A percentile compares a stretch with the other conserved stretches of the same genome.
Evolutionary conservation across 2,888 invertebrate genomes (phyloP).

Genomic region (Pristionchus fissidentatus): DNA sequence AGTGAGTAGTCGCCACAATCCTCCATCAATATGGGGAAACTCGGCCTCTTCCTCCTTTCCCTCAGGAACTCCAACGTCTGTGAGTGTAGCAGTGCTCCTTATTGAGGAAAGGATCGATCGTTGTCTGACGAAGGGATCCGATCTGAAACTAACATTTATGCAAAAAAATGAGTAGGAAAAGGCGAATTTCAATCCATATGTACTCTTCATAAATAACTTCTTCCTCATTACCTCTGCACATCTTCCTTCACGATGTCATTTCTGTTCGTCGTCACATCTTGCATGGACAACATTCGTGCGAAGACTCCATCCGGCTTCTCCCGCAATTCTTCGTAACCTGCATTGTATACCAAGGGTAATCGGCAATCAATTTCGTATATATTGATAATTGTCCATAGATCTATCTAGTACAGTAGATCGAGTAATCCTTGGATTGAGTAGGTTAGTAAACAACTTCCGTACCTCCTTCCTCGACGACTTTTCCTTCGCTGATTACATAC

Average conservation of each 20-base stretch:
- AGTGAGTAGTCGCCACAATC: neutral
- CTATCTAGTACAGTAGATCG: neutral
- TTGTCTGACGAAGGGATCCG: conserved; percentile 7
- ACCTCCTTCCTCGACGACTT: conserved; percentile 23
- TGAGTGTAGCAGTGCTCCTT: neutral
- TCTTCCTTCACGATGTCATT: neutral
- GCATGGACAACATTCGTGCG: neutral
- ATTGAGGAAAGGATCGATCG: neutral
- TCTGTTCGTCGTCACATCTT: neutral
- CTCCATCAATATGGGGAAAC: neutral
- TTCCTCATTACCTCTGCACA: neutral
- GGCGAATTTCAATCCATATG: neutral
- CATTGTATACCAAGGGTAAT: too few species aligned
- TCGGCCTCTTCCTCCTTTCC: neutral
- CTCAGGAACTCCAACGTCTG: too few species aligned
- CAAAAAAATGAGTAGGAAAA: neutral
- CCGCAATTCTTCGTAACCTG: conserved; percentile 1
- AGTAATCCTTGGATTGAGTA: neutral
- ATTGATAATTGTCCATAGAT: too few species aligned
- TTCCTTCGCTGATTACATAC: neutral
- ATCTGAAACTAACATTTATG: neutral
- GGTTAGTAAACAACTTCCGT: neutral
- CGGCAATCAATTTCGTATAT: too few species aligned
- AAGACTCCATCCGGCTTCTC: neutral
- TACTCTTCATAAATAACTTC: neutral